Evolutionary conservation across 2,113 vertebrate genomes (phyloP).

Genomic region (Calonectris borealis): DNA sequence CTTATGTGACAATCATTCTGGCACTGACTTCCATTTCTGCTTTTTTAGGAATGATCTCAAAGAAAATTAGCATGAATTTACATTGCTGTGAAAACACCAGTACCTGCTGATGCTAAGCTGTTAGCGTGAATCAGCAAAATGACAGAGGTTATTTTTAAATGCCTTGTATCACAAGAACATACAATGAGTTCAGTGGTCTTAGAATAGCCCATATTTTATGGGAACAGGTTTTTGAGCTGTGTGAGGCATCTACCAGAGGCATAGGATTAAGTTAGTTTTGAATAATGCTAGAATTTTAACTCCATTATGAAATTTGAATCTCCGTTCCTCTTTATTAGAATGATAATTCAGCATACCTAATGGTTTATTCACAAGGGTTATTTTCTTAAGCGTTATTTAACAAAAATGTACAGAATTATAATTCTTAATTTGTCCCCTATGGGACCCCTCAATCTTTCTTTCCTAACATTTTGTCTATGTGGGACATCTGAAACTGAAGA

Average conservation of each 20-base stretch:
- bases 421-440: background rate
- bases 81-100: background rate
- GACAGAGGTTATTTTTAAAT: slow-evolving; percentile 7
- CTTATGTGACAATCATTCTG: background rate
- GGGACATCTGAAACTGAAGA: background rate
- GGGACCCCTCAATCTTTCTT: background rate
- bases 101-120: background rate
- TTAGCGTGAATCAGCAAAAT: slow-evolving; percentile 23
- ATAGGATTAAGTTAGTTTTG: background rate
- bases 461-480: background rate
- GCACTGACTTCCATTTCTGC: background rate
- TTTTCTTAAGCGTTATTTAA: background rate
- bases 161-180: background rate
- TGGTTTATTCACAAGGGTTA: background rate
- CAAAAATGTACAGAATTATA: background rate
- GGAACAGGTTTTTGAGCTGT: background rate
- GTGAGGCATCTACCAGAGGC: background rate
- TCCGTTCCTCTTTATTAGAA: background rate
- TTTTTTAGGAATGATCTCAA: background rate
- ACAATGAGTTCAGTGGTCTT: background rate
- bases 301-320: background rate
- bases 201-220: background rate
- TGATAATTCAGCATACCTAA: background rate
- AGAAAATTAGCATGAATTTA: slow-evolving; percentile 47
- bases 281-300: background rate